A percentile compares a stretch with the other conserved stretches of the same genome.
Conservation (phyloP, 2,113 vertebrate species). For the Oryzias celebensis region DNA sequence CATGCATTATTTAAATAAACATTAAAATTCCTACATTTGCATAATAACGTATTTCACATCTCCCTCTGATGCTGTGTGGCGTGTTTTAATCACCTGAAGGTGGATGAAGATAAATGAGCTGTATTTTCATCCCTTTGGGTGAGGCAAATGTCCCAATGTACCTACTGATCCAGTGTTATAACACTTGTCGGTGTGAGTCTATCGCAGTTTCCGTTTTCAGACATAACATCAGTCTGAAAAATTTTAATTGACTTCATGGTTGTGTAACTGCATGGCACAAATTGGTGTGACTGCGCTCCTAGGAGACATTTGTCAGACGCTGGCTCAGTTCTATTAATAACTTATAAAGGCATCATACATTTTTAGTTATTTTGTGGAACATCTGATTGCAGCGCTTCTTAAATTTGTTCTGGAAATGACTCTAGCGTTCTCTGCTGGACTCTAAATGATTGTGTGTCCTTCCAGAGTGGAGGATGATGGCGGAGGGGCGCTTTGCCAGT, state of each 20-base stretch:
- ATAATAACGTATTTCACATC: not conserved
- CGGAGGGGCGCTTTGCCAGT: constrained; percentile 91
- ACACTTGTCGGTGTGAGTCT: too few species aligned
- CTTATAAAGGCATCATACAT: too few species aligned
- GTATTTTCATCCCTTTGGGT: not conserved
- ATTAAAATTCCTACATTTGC: not conserved
- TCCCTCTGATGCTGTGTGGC: not conserved
- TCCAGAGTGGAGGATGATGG: constrained; percentile 89
- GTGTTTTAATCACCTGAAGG: not conserved
- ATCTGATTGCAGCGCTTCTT: not conserved
- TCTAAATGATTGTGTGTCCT: constrained; percentile 7
- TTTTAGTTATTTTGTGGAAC: not conserved
- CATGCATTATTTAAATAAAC: too few species aligned
- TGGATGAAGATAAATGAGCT: not conserved
- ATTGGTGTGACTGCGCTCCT: too few species aligned
- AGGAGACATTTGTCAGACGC: too few species aligned
- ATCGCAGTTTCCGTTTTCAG: too few species aligned
- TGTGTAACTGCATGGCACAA: too few species aligned
- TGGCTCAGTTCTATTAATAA: too few species aligned
- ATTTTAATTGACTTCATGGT: too few species aligned
- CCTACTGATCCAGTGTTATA: not conserved
- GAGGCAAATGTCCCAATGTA: not conserved
- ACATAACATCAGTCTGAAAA: too few species aligned
- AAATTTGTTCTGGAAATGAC: not conserved
- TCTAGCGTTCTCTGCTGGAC: not conserved